Evolutionary conservation across 1,140 invertebrate species (phyloP).

Genomic region (Listronotus bonariensis): DNA sequence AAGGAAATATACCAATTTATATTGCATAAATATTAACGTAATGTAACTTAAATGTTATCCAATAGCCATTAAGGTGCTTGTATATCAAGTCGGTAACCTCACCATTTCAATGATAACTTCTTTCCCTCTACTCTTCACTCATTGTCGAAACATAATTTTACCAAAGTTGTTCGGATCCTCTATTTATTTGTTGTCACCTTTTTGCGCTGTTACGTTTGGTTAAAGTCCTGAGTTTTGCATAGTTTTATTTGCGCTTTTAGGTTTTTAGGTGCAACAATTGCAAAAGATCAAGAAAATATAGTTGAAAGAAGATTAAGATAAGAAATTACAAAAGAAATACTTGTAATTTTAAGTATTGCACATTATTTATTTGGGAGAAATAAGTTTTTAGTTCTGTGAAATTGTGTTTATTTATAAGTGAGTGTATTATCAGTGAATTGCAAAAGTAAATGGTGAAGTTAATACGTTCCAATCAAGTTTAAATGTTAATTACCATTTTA

Average conservation of each 20-base stretch:
- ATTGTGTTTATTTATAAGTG: too few relatives aligned
- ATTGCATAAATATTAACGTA: conserved; percentile 18
- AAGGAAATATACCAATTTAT: conserved; percentile 12
- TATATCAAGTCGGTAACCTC: conserved; percentile 13
- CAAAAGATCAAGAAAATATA: too few relatives aligned
- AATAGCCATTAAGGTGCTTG: conserved; percentile 1
- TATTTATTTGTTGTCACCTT: conserved; percentile 12
- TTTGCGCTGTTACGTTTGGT: conserved; percentile 10
- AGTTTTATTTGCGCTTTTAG: conserved; percentile 7
- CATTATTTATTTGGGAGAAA: too few relatives aligned
- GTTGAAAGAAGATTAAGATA: not conserved
- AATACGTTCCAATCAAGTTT: too few relatives aligned
- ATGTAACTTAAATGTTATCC: conserved; percentile 28
- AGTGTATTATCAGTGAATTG: too few relatives aligned
- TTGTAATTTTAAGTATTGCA: not conserved
- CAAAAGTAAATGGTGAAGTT: too few relatives aligned
- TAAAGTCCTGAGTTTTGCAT: not conserved
- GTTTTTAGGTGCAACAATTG: not conserved
- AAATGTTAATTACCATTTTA: too few relatives aligned
- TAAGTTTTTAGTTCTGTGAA: too few relatives aligned
- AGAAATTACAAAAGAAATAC: too few relatives aligned
- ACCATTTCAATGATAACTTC: conserved; percentile 48
- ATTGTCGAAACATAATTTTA: conserved; percentile 15
- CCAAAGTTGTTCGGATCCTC: conserved; percentile 13
- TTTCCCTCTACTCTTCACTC: conserved; percentile 37